Conservation (phyloP, 2,888 invertebrate species). For the Euspilapteryx auroguttella region DNA sequence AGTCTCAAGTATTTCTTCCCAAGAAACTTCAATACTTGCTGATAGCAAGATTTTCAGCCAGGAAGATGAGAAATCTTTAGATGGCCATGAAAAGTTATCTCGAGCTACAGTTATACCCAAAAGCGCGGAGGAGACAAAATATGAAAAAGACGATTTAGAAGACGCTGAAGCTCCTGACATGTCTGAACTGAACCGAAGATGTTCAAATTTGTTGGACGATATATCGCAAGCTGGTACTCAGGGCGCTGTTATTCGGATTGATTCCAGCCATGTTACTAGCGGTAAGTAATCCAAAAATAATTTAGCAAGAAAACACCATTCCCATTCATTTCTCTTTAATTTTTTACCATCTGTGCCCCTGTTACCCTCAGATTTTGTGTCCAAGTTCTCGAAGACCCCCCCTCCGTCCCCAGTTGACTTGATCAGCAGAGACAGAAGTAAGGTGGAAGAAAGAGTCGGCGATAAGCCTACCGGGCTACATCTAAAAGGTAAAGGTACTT, state of each 20-base stretch:
- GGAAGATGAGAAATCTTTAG: constrained; percentile 30
- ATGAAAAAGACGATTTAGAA: constrained; percentile 16
- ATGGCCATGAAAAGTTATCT: constrained; percentile 2
- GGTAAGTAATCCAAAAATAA: constrained; percentile 34
- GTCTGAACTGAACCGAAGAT: constrained; percentile 47
- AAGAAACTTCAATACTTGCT: constrained; percentile 40
- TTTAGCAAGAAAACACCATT: too few relatives aligned
- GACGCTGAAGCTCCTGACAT: constrained; percentile 33
- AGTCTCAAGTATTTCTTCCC: constrained; percentile 36
- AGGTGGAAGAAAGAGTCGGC: constrained; percentile 28
- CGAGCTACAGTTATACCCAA: constrained; percentile 3
- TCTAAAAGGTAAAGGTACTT: constrained; percentile 33
- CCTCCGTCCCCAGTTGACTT: constrained; percentile 73
- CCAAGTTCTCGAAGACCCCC: constrained; percentile 69
- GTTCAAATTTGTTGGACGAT: constrained; percentile 51
- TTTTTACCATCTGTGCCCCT: background rate
- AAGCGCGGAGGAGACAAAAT: constrained; percentile 6
- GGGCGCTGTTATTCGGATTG: constrained; percentile 48
- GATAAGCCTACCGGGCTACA: constrained; percentile 46
- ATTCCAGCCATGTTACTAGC: constrained; percentile 47
- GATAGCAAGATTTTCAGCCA: constrained; percentile 45
- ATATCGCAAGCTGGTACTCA: too few relatives aligned
- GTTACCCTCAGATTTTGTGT: constrained; percentile 57
- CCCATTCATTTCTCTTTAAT: background rate
- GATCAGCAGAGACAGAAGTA: constrained; percentile 50